Percentiles rank a stretch among this genome's conserved stretches.
Evolutionary conservation across 2,113 vertebrate species (phyloP).

Genomic region (Mohoua ochrocephala): DNA sequence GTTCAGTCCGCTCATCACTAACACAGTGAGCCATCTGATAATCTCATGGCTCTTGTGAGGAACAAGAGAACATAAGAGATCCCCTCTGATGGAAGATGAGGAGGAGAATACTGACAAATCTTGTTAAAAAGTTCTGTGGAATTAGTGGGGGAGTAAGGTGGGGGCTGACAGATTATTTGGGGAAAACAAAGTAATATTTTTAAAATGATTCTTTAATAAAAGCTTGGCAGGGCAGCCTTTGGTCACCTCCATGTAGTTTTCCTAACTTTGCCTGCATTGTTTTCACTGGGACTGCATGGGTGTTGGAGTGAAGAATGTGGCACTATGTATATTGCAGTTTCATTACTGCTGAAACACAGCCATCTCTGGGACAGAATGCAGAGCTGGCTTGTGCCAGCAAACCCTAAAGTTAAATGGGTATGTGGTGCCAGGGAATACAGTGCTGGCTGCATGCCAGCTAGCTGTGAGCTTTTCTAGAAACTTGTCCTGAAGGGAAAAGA

Average conservation of each 20-base stretch:
- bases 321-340: constrained; percentile 27
- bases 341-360: constrained; percentile 39
- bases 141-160: not conserved
- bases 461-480: constrained; percentile 38
- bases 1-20: not conserved
- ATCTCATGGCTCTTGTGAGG: not conserved
- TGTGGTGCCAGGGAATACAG: constrained; percentile 42
- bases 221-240: not conserved
- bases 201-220: not conserved
- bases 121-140: not conserved
- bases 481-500: not conserved
- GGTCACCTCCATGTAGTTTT: not conserved
- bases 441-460: not conserved
- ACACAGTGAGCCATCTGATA: not conserved
- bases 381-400: constrained; percentile 13
- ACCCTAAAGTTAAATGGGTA: constrained; percentile 20
- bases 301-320: constrained; percentile 16
- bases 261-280: constrained; percentile 19
- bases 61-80: not conserved
- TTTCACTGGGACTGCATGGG: not conserved
- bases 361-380: constrained; percentile 36
- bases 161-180: not conserved
- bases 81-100: not conserved
- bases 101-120: not conserved
- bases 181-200: not conserved